Conservation (phyloP, 2,797 vertebrate species). For the Falco concolor region DNA sequence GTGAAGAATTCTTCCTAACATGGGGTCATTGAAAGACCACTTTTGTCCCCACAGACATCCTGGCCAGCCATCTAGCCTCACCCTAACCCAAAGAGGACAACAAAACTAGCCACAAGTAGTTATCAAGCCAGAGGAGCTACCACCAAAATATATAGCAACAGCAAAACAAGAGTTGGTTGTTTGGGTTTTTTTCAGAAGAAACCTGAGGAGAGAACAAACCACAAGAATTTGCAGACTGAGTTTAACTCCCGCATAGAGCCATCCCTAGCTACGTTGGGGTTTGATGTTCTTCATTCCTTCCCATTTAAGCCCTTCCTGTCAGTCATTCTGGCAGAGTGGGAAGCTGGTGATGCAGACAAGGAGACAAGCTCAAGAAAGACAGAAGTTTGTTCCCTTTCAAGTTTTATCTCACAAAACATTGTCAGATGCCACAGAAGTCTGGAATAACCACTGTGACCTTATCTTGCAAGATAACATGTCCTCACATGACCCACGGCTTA, state of each 20-base stretch:
- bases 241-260: neutral
- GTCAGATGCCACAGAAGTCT: neutral
- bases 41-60: neutral
- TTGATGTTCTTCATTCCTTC: neutral
- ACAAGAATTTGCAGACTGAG: neutral
- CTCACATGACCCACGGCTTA: rapidly evolving
- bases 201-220: neutral
- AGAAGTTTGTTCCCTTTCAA: neutral
- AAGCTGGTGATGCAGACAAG: slow-evolving; percentile 7
- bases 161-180: neutral
- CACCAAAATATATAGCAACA: neutral
- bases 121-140: neutral
- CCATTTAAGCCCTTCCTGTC: neutral
- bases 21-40: neutral
- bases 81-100: neutral
- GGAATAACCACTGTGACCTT: neutral
- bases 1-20: neutral
- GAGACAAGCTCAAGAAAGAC: neutral
- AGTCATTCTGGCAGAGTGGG: slow-evolving; percentile 35
- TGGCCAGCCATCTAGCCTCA: neutral
- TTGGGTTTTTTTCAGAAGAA: neutral
- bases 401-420: neutral
- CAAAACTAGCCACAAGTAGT: neutral
- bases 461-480: neutral
- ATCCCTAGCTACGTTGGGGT: neutral